Conservation (phyloP, 1,140 invertebrate species). For the Drosophila pectinifera region DNA sequence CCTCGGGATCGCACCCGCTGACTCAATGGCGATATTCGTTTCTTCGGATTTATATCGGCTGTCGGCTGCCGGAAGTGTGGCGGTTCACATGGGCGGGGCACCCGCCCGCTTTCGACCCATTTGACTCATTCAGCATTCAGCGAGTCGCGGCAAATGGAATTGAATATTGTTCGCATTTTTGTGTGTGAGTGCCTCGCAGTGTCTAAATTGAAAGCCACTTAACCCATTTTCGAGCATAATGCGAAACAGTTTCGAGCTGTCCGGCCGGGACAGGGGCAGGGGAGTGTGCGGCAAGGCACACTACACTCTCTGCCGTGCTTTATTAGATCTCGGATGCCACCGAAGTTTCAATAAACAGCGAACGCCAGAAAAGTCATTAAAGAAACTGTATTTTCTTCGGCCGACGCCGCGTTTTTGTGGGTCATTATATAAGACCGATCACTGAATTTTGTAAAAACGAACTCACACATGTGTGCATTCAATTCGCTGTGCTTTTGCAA, state of each 20-base stretch:
- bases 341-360: conserved; percentile 33
- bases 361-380: conserved; percentile 61
- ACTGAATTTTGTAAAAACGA: neutral
- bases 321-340: conserved; percentile 61
- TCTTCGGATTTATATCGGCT: conserved; percentile 1
- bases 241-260: conserved; percentile 63
- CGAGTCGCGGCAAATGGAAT: conserved; percentile 46
- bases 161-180: conserved; percentile 54
- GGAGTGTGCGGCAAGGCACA: neutral
- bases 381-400: conserved; percentile 60
- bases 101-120: neutral
- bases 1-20: conserved; percentile 35
- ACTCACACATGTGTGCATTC: neutral
- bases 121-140: conserved; percentile 59
- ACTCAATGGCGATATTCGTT: conserved; percentile 37
- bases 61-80: conserved; percentile 49
- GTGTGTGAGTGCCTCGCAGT: conserved; percentile 12
- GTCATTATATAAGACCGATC: conserved; percentile 62
- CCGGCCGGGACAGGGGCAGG: conserved; percentile 32
- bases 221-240: conserved; percentile 77
- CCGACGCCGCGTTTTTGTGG: conserved; percentile 57
- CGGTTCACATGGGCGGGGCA: conserved; percentile 40
- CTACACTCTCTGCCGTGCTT: conserved; percentile 43
- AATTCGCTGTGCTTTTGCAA: conserved; percentile 66
- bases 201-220: conserved; percentile 77